Percentiles rank a stretch among this genome's conserved stretches.
Evolutionary conservation across 2,888 invertebrate genomes (phyloP).

Genomic region (Ormyrus pomaceus): DNA sequence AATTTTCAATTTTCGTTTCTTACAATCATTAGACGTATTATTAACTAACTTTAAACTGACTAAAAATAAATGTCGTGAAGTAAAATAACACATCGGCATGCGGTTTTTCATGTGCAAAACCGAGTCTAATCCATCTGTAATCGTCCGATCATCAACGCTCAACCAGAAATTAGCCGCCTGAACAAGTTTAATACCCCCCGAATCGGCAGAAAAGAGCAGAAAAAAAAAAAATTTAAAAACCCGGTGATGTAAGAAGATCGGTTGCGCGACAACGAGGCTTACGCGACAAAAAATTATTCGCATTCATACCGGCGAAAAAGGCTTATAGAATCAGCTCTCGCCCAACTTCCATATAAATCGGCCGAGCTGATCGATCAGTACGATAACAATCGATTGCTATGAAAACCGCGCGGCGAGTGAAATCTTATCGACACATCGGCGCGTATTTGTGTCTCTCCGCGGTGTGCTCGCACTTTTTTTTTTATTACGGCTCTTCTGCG

Average conservation of each 20-base stretch:
- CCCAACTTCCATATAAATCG: no score
- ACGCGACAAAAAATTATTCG: conserved; percentile 35
- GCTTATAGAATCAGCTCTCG: neutral
- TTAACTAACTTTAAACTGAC: no score
- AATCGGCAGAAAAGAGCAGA: neutral
- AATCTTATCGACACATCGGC: conserved; percentile 25
- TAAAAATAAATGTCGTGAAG: no score
- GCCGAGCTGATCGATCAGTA: conserved; percentile 14
- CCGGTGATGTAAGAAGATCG: conserved; percentile 28
- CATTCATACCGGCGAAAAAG: conserved; percentile 23
- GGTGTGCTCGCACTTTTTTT: neutral
- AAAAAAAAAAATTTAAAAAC: conserved; percentile 9
- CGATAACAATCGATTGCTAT: conserved; percentile 42
- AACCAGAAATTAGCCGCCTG: neutral
- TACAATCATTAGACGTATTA: no score
- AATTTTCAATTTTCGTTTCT: no score
- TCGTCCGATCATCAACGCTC: conserved; percentile 10
- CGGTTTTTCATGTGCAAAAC: neutral
- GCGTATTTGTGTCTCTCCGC: neutral
- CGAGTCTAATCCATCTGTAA: neutral
- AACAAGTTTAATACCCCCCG: neutral
- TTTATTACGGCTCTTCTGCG: no score
- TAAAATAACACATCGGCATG: neutral
- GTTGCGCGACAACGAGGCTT: conserved; percentile 26
- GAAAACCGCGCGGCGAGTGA: conserved; percentile 2